phyloP scores from a whole-genome alignment of 2,797 vertebrate species.

The Pipistrellus nathusii region DNA sequence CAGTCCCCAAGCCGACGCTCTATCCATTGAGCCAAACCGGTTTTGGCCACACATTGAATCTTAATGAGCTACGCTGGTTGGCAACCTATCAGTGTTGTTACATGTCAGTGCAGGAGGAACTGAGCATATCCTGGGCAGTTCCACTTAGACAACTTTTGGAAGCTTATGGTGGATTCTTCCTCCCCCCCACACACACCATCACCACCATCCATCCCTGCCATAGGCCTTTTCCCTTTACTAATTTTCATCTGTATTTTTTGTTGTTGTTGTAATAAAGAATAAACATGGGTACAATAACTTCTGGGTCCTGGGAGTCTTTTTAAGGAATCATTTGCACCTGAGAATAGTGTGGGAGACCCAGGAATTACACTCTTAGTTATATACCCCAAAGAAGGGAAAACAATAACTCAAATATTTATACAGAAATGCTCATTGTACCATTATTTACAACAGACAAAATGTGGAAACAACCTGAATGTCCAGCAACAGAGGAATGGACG shows the following conservation, averaged over 20 bases:
- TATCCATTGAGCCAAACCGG: no score
- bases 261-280: background rate
- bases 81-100: background rate
- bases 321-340: background rate
- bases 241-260: background rate
- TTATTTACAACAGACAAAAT: background rate
- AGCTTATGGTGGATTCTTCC: background rate
- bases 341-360: background rate
- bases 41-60: background rate
- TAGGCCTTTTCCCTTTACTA: background rate
- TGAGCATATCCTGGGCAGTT: background rate
- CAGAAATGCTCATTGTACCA: background rate
- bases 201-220: no score
- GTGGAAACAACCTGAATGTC: background rate
- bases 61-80: background rate
- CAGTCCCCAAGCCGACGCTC: no score
- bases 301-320: background rate
- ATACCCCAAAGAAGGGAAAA: background rate
- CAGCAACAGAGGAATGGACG: background rate
- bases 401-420: background rate
- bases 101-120: background rate
- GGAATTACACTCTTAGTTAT: background rate
- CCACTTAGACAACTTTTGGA: background rate
- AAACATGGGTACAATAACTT: background rate
- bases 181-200: no score